Percentiles rank a stretch among this genome's conserved stretches.
phyloP scores from a whole-genome alignment of 2,797 vertebrate genomes.

The Dryobates pubescens region DNA sequence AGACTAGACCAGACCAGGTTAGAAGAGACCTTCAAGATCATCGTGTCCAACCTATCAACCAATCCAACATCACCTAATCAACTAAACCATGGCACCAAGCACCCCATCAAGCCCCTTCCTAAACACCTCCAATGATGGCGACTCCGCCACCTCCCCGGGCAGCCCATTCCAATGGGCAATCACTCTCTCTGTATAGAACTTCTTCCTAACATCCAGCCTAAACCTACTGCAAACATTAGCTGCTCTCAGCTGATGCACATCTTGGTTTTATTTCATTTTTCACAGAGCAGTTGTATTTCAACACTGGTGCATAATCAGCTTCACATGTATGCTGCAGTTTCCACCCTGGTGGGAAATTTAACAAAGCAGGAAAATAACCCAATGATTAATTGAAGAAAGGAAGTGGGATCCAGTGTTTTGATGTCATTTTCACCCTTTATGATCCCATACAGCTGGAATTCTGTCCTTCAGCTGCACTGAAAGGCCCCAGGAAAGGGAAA shows the following conservation, averaged over 20 bases:
- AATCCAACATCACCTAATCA: too few relatives aligned
- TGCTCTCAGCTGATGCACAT: neutral
- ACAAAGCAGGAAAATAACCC: neutral
- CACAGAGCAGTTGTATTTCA: neutral
- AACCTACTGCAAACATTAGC: neutral
- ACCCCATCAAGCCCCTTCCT: too few relatives aligned
- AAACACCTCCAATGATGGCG: too few relatives aligned
- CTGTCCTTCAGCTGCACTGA: neutral
- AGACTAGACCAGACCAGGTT: too few relatives aligned
- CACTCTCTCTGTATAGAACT: too few relatives aligned
- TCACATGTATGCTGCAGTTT: neutral
- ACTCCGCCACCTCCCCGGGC: too few relatives aligned
- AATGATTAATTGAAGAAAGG: neutral
- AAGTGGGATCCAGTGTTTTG: neutral
- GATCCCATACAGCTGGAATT: neutral
- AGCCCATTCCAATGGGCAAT: too few relatives aligned
- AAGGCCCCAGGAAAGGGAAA: neutral
- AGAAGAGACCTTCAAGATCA: too few relatives aligned
- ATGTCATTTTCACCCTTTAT: neutral
- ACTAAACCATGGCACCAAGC: too few relatives aligned
- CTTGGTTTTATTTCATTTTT: neutral
- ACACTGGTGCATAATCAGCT: neutral
- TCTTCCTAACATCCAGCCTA: too few relatives aligned
- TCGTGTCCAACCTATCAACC: too few relatives aligned
- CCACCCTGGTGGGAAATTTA: neutral